These are phyloP conservation scores for Hapalemur alaotrensis DNA, from an alignment of 2,797 vertebrate species.

Conservation along the genomic window DNA sequence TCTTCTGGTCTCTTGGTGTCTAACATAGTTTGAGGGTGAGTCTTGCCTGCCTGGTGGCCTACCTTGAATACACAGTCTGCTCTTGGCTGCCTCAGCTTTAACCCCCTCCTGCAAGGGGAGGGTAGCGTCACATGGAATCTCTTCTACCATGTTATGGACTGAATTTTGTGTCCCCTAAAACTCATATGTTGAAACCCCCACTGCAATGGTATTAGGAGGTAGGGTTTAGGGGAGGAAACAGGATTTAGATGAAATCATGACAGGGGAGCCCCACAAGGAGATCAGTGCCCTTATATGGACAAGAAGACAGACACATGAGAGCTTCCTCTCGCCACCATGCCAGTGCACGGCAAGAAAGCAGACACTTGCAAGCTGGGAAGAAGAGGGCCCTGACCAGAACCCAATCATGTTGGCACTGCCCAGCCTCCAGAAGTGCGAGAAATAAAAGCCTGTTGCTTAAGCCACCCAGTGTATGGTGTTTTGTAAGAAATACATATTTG, in stretches of 20 bases:
- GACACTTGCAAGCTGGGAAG: neutral
- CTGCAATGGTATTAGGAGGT: neutral
- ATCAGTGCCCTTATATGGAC: neutral
- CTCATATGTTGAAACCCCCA: neutral
- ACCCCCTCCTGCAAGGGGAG: neutral
- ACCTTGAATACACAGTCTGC: neutral
- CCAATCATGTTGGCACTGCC: neutral
- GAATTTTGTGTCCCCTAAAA: neutral
- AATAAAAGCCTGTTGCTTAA: neutral
- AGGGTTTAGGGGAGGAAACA: neutral
- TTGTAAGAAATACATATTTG: neutral
- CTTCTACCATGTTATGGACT: neutral
- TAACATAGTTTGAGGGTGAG: neutral
- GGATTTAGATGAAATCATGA: neutral
- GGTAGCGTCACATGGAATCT: neutral
- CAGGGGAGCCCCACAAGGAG: fast-evolving
- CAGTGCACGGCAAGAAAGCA: neutral
- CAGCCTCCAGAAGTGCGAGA: neutral
- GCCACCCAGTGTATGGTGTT: neutral
- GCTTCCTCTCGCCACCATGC: neutral
- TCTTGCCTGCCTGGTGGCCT: neutral
- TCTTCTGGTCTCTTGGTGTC: neutral
- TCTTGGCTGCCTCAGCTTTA: neutral
- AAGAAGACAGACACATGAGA: neutral
- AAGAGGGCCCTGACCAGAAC: neutral